Conservation (phyloP, 2,113 vertebrate genomes). For the Choloepus hoffmanni region DNA sequence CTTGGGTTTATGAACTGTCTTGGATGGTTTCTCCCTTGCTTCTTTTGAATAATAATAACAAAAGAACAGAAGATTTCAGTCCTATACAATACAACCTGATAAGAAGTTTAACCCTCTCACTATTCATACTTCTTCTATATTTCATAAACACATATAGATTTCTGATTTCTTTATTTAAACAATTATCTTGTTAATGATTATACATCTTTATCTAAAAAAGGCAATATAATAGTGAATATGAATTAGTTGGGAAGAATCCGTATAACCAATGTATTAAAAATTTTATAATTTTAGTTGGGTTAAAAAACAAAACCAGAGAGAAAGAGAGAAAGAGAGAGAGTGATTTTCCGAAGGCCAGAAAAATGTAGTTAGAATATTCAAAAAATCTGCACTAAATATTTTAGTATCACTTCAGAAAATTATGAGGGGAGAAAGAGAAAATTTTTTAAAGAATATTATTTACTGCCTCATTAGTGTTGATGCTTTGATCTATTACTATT, state of each 20-base stretch:
- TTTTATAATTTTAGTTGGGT: background rate
- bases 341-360: background rate
- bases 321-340: too few species aligned
- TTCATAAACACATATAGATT: background rate
- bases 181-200: background rate
- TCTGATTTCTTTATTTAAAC: background rate
- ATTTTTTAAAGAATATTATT: background rate
- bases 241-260: background rate
- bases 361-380: background rate
- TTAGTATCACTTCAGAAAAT: background rate
- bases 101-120: background rate
- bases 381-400: background rate
- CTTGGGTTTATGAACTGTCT: background rate
- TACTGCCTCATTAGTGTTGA: background rate
- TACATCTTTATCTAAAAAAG: background rate
- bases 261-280: background rate
- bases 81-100: background rate
- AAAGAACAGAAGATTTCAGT: background rate
- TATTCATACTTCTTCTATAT: background rate
- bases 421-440: background rate
- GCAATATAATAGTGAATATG: background rate
- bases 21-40: background rate
- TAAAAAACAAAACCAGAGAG: background rate
- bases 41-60: slow-evolving; percentile 50
- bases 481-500: background rate